A percentile compares a stretch with the other conserved stretches of the same genome.
Conservation (phyloP, 1,140 invertebrate species). For the Geopemphigus sp. region DNA sequence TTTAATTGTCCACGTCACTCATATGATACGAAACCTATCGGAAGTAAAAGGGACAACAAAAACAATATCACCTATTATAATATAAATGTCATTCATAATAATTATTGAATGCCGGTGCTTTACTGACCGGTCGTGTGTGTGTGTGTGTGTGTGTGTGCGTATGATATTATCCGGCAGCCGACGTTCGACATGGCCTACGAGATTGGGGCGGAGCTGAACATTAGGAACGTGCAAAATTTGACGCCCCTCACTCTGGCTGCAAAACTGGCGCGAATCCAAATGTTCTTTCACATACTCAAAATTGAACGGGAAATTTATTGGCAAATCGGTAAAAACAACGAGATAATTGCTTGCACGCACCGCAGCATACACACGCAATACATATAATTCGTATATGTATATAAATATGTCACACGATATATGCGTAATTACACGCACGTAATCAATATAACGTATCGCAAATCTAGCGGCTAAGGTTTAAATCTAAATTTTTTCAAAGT, state of each 20-base stretch:
- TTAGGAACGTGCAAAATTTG: slow-evolving; percentile 82
- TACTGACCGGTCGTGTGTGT: neutral
- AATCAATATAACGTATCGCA: too few relatives aligned
- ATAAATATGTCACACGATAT: too few relatives aligned
- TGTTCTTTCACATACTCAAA: slow-evolving; percentile 95
- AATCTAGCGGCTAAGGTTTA: too few relatives aligned
- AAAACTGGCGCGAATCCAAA: slow-evolving; percentile 86
- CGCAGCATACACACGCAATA: neutral
- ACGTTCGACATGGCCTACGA: slow-evolving; percentile 95
- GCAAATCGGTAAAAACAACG: slow-evolving; percentile 72
- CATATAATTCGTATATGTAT: neutral
- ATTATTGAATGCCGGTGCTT: neutral
- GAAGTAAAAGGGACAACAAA: too few relatives aligned
- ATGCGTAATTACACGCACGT: too few relatives aligned
- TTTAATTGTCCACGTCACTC: too few relatives aligned
- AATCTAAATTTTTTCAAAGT: too few relatives aligned
- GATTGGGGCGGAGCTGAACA: slow-evolving; percentile 78
- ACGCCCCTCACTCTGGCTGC: slow-evolving; percentile 92
- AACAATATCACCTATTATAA: too few relatives aligned
- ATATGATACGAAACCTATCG: too few relatives aligned
- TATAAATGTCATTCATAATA: neutral
- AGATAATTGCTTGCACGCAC: neutral
- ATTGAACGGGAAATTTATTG: slow-evolving; percentile 94
- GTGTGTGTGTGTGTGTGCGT: too few relatives aligned
- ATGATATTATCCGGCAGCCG: slow-evolving; percentile 63